Conservation (phyloP, 2,888 invertebrate genomes). For the Drosophila birchii region DNA sequence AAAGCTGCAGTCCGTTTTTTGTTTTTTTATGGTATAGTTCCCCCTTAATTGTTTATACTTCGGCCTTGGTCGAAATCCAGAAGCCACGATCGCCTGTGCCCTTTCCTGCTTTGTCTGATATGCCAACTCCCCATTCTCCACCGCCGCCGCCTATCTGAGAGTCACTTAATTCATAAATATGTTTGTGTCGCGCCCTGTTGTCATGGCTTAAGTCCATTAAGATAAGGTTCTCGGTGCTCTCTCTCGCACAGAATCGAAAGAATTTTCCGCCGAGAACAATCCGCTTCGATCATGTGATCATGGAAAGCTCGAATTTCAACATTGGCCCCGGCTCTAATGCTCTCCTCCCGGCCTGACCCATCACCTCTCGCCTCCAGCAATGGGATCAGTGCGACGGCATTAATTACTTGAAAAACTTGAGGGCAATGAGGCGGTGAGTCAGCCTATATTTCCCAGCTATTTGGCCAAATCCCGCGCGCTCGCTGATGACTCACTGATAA, state of each 20-base stretch:
- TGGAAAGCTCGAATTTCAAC: slow-evolving; percentile 5
- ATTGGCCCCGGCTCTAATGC: slow-evolving; percentile 7
- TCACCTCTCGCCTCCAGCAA: slow-evolving; percentile 13
- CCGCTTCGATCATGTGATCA: slow-evolving; percentile 22
- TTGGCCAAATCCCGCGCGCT: slow-evolving; percentile 12
- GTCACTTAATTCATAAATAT: slow-evolving; percentile 52
- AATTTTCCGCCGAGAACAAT: slow-evolving; percentile 23
- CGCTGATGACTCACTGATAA: slow-evolving; percentile 30
- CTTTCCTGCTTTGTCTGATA: slow-evolving; percentile 20
- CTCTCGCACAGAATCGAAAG: slow-evolving; percentile 11
- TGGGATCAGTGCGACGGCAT: slow-evolving; percentile 23
- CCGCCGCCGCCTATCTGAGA: slow-evolving; percentile 12
- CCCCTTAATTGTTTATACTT: slow-evolving; percentile 39
- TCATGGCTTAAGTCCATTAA: slow-evolving; percentile 25
- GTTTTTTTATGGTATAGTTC: too few relatives aligned
- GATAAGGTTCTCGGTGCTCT: slow-evolving; percentile 37
- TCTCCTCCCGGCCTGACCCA: slow-evolving; percentile 17
- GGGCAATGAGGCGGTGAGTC: slow-evolving; percentile 23
- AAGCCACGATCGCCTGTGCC: neutral
- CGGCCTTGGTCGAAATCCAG: slow-evolving; percentile 14
- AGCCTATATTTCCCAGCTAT: slow-evolving; percentile 32
- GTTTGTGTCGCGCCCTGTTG: slow-evolving; percentile 21
- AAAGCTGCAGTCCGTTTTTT: slow-evolving; percentile 19
- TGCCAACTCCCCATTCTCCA: slow-evolving; percentile 18
- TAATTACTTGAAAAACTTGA: slow-evolving; percentile 20